phyloP scores from a whole-genome alignment of 2,113 vertebrate genomes.

The Trematocara variabile region DNA sequence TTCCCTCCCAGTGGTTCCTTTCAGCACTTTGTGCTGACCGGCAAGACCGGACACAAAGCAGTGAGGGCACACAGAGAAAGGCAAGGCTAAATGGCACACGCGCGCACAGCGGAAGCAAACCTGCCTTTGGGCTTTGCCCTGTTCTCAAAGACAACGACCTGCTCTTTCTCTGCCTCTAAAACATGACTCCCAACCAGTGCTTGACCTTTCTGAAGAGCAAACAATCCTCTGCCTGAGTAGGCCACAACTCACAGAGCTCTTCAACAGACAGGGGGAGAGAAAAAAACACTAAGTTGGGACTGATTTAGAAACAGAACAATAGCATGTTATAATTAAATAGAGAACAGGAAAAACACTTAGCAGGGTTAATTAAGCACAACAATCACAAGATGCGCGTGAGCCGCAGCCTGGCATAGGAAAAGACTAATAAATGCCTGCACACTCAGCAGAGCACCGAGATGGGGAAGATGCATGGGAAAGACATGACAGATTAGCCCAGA shows the following conservation, averaged over 20 bases:
- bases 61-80: not conserved
- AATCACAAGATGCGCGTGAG: not conserved
- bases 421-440: not conserved
- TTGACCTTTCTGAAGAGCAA: conserved; percentile 42
- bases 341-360: conserved; percentile 16
- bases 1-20: conserved; percentile 21
- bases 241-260: not conserved
- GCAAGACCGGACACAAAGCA: conserved; percentile 4
- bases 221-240: not conserved
- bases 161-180: conserved; percentile 19
- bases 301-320: not conserved
- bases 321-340: conserved; percentile 7
- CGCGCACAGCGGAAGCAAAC: not conserved
- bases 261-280: not conserved
- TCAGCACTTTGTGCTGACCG: conserved; percentile 14
- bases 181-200: conserved; percentile 3
- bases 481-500: conserved; percentile 8
- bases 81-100: not conserved
- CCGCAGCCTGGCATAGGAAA: not conserved
- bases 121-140: not conserved
- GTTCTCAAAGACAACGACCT: conserved; percentile 8
- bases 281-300: not conserved
- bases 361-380: conserved; percentile 32
- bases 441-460: conserved; percentile 7
- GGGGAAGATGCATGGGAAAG: not conserved